Base-by-base conservation (phyloP, 1,140 invertebrate species). In the Dendroctonus ponderosae region DNA sequence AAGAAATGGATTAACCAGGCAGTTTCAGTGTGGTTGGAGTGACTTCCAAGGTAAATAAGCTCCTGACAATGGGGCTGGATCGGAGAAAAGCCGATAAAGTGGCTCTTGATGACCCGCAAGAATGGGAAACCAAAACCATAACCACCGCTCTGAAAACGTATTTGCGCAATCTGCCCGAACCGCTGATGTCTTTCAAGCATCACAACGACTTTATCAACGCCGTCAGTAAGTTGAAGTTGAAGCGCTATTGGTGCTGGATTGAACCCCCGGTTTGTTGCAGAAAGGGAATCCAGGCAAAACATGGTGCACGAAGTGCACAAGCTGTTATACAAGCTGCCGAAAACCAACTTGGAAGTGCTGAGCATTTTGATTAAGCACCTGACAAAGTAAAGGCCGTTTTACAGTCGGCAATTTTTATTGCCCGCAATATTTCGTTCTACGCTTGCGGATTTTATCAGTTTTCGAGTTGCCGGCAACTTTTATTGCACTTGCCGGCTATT, bases 71-170 rank as follows among this genome's bases (percentile, higher is more conserved):
- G 79, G 91, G 89, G n/a, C 79, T 92, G 68, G 89, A 92, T 77
- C 82, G 86, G 65, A 87, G 89, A 79, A 90, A 89, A 84, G 74
- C 81, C 11, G 87, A 89, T 1, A 83, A 82, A 66, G 81, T 90
- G 57, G 73, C 87, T 12, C 80, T 90, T 62, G 86, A 87, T 53
- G 92, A 96, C 81, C 86, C 90, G 61, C 86, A 86, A 70, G 92
- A 97, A 79, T 96, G 92, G 91, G 96, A 99, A 82, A 94, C 90
- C 70, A 96, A 97, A 83, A 98, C 96, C 44, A 92, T 98, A 67
- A 97, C 96, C 15, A 96, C 93, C 80, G 94, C 95, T 70, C 85
- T 98, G 38, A 99, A 98, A 85, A 92, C 88, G 68, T 99, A 96
- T 83, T 85, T 99, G 74, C 85, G 96, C 69, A 93, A 91, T 79